Conservation (phyloP, 23 tunicate genomes). For the Ciona savignyi region DNA sequence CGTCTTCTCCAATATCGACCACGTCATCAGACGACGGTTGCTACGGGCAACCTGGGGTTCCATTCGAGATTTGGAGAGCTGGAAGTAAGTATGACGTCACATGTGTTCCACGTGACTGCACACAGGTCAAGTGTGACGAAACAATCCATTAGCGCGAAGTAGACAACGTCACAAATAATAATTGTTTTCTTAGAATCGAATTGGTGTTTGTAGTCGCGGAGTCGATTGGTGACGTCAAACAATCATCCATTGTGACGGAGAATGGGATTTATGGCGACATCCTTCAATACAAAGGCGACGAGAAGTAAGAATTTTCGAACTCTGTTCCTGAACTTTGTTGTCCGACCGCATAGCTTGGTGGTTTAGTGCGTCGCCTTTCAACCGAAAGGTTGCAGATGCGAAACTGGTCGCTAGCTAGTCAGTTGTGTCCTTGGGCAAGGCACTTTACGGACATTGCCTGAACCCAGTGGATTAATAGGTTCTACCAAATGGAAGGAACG, state of each 20-base stretch:
- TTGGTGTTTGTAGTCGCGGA: constrained; percentile 42
- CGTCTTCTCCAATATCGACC: constrained; percentile 23
- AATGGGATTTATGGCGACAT: constrained; percentile 31
- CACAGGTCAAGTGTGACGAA: not conserved
- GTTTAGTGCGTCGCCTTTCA: constrained; percentile 17
- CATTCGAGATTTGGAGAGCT: constrained; percentile 38
- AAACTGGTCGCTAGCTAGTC: no score
- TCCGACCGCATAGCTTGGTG: not conserved
- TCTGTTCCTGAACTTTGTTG: no score
- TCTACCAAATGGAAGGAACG: no score
- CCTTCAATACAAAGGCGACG: constrained; percentile 47
- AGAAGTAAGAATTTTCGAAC: no score
- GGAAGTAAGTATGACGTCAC: constrained; percentile 41
- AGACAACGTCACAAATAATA: no score
- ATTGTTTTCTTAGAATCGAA: constrained; percentile 32
- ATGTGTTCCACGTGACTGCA: not conserved
- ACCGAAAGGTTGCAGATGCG: not conserved
- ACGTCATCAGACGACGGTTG: constrained; percentile 19
- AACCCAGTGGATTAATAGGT: no score
- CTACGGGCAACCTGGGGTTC: constrained; percentile 46
- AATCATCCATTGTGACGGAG: constrained; percentile 13
- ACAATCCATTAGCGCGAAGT: no score
- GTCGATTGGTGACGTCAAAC: not conserved
- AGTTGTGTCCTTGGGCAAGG: no score
- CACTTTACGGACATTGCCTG: no score